Percentiles rank a stretch among this genome's conserved stretches.
Conservation (phyloP, 2,888 invertebrate genomes). For the Poecilus cupreus region DNA sequence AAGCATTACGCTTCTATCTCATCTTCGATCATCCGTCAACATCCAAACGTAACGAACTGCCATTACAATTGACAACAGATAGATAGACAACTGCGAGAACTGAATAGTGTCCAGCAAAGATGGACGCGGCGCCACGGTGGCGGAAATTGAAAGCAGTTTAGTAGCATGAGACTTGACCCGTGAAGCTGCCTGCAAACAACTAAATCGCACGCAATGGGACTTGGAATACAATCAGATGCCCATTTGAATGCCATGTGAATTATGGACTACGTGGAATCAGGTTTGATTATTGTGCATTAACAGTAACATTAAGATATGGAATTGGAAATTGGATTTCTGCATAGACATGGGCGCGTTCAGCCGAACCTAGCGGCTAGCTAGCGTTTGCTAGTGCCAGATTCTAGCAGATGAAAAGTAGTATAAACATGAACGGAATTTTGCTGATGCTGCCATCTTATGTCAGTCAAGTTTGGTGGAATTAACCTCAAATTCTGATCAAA, state of each 20-base stretch:
- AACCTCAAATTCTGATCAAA: no score
- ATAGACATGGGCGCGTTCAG: no score
- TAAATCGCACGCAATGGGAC: conserved; percentile 13
- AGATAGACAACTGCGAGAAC: not conserved
- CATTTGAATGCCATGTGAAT: not conserved
- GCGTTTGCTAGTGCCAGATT: no score
- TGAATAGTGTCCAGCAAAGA: conserved; percentile 5
- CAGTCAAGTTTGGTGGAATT: no score
- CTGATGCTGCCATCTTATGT: no score
- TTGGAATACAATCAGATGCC: conserved; percentile 7
- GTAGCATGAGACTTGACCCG: conserved; percentile 13
- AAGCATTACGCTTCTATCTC: no score
- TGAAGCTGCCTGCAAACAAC: conserved; percentile 24
- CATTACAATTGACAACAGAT: not conserved
- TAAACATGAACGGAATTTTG: no score
- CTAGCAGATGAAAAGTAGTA: no score
- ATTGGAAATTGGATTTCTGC: not conserved
- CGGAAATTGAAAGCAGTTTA: conserved; percentile 49
- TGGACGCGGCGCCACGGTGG: not conserved
- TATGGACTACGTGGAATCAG: not conserved
- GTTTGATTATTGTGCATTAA: not conserved
- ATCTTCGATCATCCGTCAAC: no score
- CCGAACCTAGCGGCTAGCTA: no score
- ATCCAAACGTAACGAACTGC: no score
- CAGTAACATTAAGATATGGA: not conserved